Base-by-base conservation (phyloP, 2,888 invertebrate genomes). In the Eupithecia inturbata region DNA sequence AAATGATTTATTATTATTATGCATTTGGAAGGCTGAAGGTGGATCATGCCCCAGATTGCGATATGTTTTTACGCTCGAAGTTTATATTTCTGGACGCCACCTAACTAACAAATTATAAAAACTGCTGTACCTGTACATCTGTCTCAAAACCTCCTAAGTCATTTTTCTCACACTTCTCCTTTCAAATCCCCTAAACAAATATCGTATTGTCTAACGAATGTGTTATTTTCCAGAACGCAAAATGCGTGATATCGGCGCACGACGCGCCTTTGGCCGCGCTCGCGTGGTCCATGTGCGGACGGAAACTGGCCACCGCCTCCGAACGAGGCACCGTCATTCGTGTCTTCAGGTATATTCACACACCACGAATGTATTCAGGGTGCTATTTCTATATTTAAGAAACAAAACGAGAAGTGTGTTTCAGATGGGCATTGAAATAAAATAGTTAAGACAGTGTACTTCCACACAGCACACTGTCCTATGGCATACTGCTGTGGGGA, bases 281-380 rank as follows among this genome's bases (percentile, higher is more conserved):
- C 85, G 97, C 98, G 78, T 99, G 99, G 95, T 98, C 97, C 89
- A 96, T 97, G 80, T 96, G 96, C 86, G 99, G 99, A 69, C 95
- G 96, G 73, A 95, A 96, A 85, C 95, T 97, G 82, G 98, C 98
- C 77, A 98, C 98, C 19, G 98, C 98, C 76, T 97, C 97, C 53
- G 98, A 98, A 92, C 97, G 98, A 93, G 99, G 99, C 82, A 99
- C 99, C 77, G 99, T 99, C 36, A 99, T 99, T 87, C 96, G 99
- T 85, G 99, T 99, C 72, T 99, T 99, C 95, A 96, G 75, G 75
- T 75, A 74, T n/a, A 22, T 4, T n/a, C 53, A 6, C 53, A 28
- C 14, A 36, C 14, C 6, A 31, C 14, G 0, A 19, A 49, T 60
- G 7, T n/a, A 26, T 57, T 2, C 14, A 62, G 10, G 12, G 7